phyloP scores from a whole-genome alignment of 1,140 invertebrate genomes.

The Drepana arcuata region DNA sequence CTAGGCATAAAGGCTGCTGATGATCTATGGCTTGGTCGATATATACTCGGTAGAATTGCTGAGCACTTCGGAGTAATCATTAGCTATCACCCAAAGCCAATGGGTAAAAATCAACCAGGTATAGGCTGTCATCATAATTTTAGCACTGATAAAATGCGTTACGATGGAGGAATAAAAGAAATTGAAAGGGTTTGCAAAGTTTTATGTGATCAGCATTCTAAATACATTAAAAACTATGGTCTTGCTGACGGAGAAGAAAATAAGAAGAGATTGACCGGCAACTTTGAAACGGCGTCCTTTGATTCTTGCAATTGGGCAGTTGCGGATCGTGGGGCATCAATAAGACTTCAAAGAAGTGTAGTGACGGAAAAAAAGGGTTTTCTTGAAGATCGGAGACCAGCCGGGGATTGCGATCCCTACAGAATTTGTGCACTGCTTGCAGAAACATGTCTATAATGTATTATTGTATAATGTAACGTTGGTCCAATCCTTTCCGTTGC shows the following conservation, averaged over 20 bases:
- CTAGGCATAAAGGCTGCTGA: constrained; percentile 90
- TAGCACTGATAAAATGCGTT: constrained; percentile 90
- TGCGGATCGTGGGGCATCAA: constrained; percentile 83
- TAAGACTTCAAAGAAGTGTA: constrained; percentile 85
- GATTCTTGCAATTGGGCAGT: constrained; percentile 83
- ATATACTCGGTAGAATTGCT: constrained; percentile 88
- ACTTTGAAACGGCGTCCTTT: constrained; percentile 88
- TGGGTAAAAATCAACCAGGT: constrained; percentile 93
- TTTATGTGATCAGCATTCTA: constrained; percentile 83
- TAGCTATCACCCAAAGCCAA: constrained; percentile 92
- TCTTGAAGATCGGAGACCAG: constrained; percentile 92
- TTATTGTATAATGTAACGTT: too few relatives aligned
- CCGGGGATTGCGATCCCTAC: constrained; percentile 96
- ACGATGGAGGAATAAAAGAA: constrained; percentile 78
- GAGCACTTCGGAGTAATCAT: constrained; percentile 93
- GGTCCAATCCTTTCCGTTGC: too few relatives aligned
- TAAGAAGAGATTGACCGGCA: constrained; percentile 85
- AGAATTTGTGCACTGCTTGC: constrained; percentile 80
- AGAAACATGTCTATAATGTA: constrained; percentile 30
- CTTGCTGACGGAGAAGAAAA: constrained; percentile 86
- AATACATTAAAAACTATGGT: constrained; percentile 93
- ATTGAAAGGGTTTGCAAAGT: constrained; percentile 87
- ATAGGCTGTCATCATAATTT: constrained; percentile 94
- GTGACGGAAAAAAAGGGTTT: constrained; percentile 90
- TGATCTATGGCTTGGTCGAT: constrained; percentile 92